Base-by-base conservation (phyloP, 1,140 invertebrate genomes). In the Drosophila kepulauana region DNA sequence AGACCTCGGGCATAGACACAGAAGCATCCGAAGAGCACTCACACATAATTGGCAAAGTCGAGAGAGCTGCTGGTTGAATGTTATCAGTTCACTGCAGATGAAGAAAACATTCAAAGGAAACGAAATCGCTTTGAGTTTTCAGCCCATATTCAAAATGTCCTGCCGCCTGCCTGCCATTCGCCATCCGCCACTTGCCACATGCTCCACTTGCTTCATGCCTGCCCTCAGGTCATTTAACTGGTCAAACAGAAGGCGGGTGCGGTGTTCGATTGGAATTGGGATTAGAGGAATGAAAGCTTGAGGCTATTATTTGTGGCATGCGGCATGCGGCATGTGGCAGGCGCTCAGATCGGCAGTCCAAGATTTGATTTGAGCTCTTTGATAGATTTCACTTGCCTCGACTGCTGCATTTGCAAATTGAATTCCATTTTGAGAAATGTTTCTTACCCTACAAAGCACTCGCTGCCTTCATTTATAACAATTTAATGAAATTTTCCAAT, bases 401-500 rank as follows among this genome's bases (percentile, higher is more conserved):
- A 30, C 82, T 77, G 75, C 78, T 77, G 75, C 78, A 89, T 88
- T 88, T 89, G 85, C 85, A 88, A 88, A 88, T 86, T 88, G 74
- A 90, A 89, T 88, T 87, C 52, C 66, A 54, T 73, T 49, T 49
- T 70, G 48, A 69, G 65, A 87, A 87, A 79, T 76, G 63, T 76
- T 78, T 86, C 67, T 78, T 45, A 54, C 3, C 70, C 46, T 38
- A 41, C 57, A 52, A 59, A 45, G 16, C 57, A 64, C 62, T 64
- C 20, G 48, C 49, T 16, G 62, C 62, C 69, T 90, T 70, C 86
- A 89, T 89, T 89, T 89, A 89, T 89, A 86, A 90, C 81, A 85
- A 90, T 89, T 89, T 90, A 90, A 89, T 89, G 86, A 90, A 89
- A 90, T 81, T 90, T 89, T 90, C 86, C 69, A 90, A 85, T 89